A percentile compares a stretch with the other conserved stretches of the same genome.
Conservation (phyloP, 2,797 vertebrate genomes). For the Neosalanx taihuensis region DNA sequence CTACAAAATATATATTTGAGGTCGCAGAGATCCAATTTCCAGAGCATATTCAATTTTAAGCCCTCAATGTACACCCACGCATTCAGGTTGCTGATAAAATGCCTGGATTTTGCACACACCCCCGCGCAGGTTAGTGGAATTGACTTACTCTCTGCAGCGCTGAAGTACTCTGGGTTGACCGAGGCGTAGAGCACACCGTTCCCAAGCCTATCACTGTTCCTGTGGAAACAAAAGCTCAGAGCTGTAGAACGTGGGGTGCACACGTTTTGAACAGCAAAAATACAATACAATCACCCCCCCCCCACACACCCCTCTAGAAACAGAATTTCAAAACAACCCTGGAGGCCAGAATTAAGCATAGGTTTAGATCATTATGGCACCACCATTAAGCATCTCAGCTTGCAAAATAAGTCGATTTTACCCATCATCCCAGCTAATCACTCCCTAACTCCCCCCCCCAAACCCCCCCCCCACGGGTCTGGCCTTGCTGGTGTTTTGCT, state of each 20-base stretch:
- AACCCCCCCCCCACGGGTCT: not conserved
- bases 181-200: constrained; percentile 97
- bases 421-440: not conserved
- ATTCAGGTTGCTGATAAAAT: constrained; percentile 1
- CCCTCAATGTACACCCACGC: not conserved
- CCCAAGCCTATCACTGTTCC: constrained; percentile 89
- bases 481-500: too few relatives aligned
- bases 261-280: constrained; percentile 10
- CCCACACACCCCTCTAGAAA: not conserved
- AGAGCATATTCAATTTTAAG: too few relatives aligned
- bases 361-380: constrained; percentile 20
- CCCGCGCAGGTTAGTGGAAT: too few relatives aligned
- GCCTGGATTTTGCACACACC: not conserved
- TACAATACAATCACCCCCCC: constrained; percentile 17
- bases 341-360: constrained; percentile 24
- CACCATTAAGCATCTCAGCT: constrained; percentile 22
- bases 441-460: too few relatives aligned
- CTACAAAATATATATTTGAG: too few relatives aligned
- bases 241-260: not conserved
- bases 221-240: constrained; percentile 50
- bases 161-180: constrained; percentile 98
- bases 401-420: constrained; percentile 12
- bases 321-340: constrained; percentile 20
- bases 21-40: too few relatives aligned
- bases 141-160: constrained; percentile 93